Conservation (phyloP, 2,888 invertebrate genomes). For the Plebejus anna region DNA sequence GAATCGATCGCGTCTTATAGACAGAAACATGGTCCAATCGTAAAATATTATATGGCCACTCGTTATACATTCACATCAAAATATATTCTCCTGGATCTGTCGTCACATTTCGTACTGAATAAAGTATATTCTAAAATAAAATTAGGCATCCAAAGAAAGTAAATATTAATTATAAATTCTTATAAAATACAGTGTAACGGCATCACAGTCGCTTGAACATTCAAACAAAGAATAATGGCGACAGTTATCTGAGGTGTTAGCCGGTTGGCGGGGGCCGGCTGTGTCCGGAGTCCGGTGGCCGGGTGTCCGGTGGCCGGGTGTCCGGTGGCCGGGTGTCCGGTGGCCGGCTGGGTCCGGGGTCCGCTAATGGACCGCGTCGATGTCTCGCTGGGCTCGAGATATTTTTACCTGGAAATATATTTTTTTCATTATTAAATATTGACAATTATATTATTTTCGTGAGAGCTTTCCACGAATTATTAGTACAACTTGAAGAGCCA, state of each 20-base stretch:
- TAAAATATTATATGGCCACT: constrained; percentile 23
- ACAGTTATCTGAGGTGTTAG: neutral
- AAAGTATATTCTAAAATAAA: neutral
- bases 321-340: no score
- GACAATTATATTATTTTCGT: no score
- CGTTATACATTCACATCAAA: constrained; percentile 5
- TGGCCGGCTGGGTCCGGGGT: neutral
- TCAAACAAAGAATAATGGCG: neutral
- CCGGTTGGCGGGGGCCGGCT: neutral
- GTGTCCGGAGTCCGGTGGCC: neutral
- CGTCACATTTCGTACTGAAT: neutral
- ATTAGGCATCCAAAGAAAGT: neutral
- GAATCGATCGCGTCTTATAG: constrained; percentile 12
- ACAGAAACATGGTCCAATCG: constrained; percentile 15
- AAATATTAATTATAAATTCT: neutral
- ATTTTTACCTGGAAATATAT: constrained; percentile 86
- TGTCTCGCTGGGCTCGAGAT: constrained; percentile 96
- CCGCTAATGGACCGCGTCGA: constrained; percentile 84
- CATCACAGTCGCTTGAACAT: neutral
- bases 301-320: neutral
- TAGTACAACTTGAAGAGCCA: no score
- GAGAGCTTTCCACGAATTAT: no score
- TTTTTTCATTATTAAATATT: neutral
- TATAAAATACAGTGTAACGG: neutral
- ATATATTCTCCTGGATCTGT: neutral